A percentile compares a stretch with the other conserved stretches of the same genome.
These are phyloP conservation scores for Silurus asotus DNA, from an alignment of 2,113 vertebrate species.

Conservation along the genomic window DNA sequence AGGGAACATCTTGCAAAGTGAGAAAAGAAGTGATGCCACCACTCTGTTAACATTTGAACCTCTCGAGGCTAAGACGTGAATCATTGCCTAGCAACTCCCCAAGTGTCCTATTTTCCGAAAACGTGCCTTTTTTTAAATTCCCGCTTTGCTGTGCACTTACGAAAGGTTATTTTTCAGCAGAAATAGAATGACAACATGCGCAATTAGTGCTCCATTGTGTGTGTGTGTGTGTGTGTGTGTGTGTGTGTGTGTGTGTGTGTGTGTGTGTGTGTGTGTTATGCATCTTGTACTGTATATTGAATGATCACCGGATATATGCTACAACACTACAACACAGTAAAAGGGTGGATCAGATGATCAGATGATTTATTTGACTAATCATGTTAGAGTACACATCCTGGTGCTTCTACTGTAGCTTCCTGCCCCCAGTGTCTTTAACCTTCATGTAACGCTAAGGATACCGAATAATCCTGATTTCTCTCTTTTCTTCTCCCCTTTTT, in stretches of 20 bases:
- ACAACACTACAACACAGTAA: not conserved
- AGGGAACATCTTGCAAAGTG: not conserved
- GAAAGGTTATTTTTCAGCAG: constrained; percentile 24
- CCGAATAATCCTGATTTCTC: no score
- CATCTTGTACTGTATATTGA: not conserved
- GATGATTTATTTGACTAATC: not conserved
- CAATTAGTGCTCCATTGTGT: constrained; percentile 2
- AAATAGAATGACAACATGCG: not conserved
- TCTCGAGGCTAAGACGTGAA: constrained; percentile 19
- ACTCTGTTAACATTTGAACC: constrained; percentile 29
- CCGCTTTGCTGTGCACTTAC: not conserved
- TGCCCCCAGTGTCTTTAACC: no score
- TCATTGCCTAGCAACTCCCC: constrained; percentile 50
- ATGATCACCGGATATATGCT: not conserved
- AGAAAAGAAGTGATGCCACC: constrained; percentile 21
- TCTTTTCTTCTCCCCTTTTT: no score
- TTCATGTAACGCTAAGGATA: no score
- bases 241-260: not conserved
- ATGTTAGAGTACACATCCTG: not conserved
- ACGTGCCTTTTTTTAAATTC: not conserved
- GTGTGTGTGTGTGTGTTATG: not conserved
- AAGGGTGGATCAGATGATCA: constrained; percentile 1
- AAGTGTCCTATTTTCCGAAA: constrained; percentile 27
- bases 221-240: not conserved
- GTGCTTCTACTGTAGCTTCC: not conserved